Conservation (phyloP, 2,888 invertebrate species). For the Buathra laborator region DNA sequence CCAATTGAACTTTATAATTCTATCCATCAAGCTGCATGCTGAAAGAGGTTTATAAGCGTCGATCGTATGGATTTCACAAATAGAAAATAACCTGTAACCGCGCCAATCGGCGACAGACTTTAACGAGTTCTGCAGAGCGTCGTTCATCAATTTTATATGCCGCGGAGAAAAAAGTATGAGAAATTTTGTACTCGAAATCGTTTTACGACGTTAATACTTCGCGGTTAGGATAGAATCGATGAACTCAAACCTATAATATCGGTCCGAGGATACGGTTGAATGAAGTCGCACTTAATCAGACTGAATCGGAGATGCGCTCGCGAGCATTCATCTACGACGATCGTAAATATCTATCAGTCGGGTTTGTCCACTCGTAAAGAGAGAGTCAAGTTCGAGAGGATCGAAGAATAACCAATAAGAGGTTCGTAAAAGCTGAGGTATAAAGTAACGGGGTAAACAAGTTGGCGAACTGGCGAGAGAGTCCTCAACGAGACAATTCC, state of each 20-base stretch:
- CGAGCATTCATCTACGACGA: slow-evolving; percentile 10
- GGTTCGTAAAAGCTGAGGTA: slow-evolving; percentile 49
- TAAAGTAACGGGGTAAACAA: slow-evolving; percentile 60
- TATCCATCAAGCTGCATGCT: background rate
- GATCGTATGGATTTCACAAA: slow-evolving; percentile 7
- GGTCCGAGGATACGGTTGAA: background rate
- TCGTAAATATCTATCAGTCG: slow-evolving; percentile 58
- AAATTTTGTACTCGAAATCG: slow-evolving; percentile 13
- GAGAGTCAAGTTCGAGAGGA: slow-evolving; percentile 9
- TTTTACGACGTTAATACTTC: slow-evolving; percentile 45
- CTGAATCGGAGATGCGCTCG: slow-evolving; percentile 35
- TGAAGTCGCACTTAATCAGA: slow-evolving; percentile 26
- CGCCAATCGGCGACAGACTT: slow-evolving; percentile 41
- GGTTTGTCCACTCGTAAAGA: slow-evolving; percentile 52
- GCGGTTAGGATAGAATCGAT: slow-evolving; percentile 49
- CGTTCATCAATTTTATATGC: slow-evolving; percentile 45
- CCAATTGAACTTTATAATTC: slow-evolving; percentile 18
- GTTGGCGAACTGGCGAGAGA: slow-evolving; percentile 40
- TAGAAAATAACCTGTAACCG: slow-evolving; percentile 27
- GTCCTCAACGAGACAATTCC: slow-evolving; percentile 61
- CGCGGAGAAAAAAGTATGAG: slow-evolving; percentile 4
- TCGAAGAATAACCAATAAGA: slow-evolving; percentile 14
- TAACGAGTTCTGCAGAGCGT: slow-evolving; percentile 18
- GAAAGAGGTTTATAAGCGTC: slow-evolving; percentile 10
- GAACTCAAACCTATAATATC: slow-evolving; percentile 21